phyloP scores from a whole-genome alignment of 2,888 invertebrate species.

The Pristionchus arcanus region DNA sequence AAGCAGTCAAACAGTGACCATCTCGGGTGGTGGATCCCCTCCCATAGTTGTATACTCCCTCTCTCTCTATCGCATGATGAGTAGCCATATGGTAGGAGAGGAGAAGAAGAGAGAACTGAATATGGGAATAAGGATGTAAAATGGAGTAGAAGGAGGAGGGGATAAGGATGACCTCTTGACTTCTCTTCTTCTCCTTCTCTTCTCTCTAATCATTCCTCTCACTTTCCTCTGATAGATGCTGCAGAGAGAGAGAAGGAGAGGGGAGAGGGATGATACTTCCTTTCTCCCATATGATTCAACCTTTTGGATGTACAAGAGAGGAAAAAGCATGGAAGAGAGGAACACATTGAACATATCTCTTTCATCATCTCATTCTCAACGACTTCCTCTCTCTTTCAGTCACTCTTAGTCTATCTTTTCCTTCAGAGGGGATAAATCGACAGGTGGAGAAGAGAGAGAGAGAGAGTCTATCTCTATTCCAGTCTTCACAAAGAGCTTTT shows the following conservation, averaged over 20 bases:
- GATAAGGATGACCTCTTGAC: slow-evolving; percentile 10
- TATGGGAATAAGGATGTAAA: neutral
- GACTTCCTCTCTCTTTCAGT: neutral
- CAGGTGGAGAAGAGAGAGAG: slow-evolving; percentile 33
- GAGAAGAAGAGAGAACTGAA: slow-evolving; percentile 24
- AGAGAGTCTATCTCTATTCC: neutral
- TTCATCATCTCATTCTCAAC: slow-evolving; percentile 29
- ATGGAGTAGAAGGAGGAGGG: neutral
- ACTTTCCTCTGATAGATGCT: slow-evolving; percentile 24
- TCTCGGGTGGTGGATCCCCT: slow-evolving; percentile 30
- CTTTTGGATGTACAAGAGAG: neutral
- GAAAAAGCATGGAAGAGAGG: neutral
- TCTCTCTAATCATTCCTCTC: slow-evolving; percentile 19
- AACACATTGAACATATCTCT: slow-evolving; percentile 35
- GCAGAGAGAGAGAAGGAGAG: too few species aligned
- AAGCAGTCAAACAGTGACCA: slow-evolving; percentile 43
- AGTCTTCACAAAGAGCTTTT: neutral
- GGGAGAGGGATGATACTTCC: neutral
- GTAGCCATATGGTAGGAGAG: slow-evolving; percentile 41
- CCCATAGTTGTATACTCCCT: slow-evolving; percentile 1
- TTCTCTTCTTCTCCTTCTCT: neutral
- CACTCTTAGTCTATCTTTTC: slow-evolving; percentile 27
- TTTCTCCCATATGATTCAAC: slow-evolving; percentile 29
- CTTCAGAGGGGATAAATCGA: slow-evolving; percentile 6
- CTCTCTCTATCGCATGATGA: neutral